Evolutionary conservation across 2,797 vertebrate species (phyloP).

Genomic region (Setipinna tenuifilis): DNA sequence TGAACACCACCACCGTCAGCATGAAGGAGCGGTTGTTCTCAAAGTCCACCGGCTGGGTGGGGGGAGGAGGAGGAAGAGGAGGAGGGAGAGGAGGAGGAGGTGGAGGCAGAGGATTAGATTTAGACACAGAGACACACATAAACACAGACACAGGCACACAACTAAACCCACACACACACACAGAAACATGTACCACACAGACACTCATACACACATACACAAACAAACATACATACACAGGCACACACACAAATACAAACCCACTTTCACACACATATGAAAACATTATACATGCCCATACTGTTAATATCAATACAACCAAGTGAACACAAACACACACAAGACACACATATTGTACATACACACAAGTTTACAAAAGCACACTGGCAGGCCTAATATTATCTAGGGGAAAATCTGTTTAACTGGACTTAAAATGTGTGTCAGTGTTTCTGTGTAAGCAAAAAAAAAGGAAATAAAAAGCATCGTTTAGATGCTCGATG

Average conservation of each 20-base stretch:
- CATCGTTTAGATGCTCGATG: neutral
- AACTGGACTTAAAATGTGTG: too few species aligned
- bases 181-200: too few species aligned
- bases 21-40: conserved; percentile 96
- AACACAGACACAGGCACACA: neutral
- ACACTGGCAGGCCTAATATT: neutral
- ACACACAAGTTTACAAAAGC: neutral
- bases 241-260: conserved; percentile 11
- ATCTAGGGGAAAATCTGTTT: too few species aligned
- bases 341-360: neutral
- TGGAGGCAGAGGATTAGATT: too few species aligned
- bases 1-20: conserved; percentile 94
- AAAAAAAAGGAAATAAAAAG: too few species aligned
- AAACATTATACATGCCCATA: neutral
- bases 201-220: too few species aligned
- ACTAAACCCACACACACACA: too few species aligned
- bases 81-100: too few species aligned
- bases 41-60: conserved; percentile 87
- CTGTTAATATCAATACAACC: neutral
- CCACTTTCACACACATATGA: neutral
- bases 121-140: conserved; percentile 43
- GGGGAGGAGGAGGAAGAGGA: too few species aligned
- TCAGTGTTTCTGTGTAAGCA: too few species aligned
- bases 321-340: neutral
- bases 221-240: neutral